phyloP scores from a whole-genome alignment of 2,797 vertebrate genomes.

The Staurois parvus region DNA sequence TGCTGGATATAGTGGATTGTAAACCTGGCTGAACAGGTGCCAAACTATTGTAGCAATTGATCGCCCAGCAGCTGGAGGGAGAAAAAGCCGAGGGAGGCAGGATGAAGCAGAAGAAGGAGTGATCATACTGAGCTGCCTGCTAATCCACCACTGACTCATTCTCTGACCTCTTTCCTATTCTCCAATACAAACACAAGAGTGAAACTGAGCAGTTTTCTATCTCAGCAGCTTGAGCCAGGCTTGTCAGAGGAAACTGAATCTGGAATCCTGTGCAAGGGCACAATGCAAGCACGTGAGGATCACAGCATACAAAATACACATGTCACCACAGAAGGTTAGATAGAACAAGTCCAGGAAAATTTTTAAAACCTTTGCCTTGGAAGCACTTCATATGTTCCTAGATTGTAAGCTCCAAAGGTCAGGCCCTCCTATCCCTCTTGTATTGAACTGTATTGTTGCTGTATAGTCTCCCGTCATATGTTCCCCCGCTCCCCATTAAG shows the following conservation, averaged over 20 bases:
- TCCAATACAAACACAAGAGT: slow-evolving; percentile 24
- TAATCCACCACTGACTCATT: slow-evolving; percentile 3
- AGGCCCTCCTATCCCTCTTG: too few relatives aligned
- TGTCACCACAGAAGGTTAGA: too few relatives aligned
- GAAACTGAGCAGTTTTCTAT: slow-evolving; percentile 36
- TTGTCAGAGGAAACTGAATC: background rate
- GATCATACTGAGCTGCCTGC: background rate
- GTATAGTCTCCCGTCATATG: too few relatives aligned
- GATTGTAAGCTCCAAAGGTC: too few relatives aligned
- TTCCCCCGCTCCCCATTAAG: too few relatives aligned
- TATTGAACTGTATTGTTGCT: too few relatives aligned
- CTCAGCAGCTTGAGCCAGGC: background rate
- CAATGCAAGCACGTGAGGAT: too few relatives aligned
- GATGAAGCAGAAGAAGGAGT: background rate
- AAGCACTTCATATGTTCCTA: too few relatives aligned
- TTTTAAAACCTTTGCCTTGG: too few relatives aligned
- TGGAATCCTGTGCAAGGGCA: background rate
- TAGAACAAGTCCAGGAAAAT: too few relatives aligned
- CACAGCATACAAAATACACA: too few relatives aligned
- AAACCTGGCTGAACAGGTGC: background rate
- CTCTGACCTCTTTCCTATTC: slow-evolving; percentile 23
- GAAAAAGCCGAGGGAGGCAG: background rate
- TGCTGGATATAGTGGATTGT: background rate
- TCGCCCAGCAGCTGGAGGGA: background rate
- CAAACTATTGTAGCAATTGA: too few relatives aligned